Base-by-base conservation (phyloP, 2,888 invertebrate genomes). In the Proisotoma minuta region DNA sequence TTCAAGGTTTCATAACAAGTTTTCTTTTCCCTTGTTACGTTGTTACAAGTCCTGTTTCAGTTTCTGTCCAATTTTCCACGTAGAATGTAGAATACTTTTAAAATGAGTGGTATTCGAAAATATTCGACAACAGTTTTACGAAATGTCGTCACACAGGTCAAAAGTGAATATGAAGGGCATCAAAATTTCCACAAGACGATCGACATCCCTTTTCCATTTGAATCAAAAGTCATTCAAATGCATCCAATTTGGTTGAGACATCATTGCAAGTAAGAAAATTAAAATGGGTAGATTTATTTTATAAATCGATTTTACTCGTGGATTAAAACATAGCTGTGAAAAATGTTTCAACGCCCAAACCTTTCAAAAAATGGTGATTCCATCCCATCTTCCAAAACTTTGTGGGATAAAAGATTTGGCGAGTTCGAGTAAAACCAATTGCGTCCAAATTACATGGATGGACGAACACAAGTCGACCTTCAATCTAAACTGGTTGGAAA, bases 211-310 rank as follows among this genome's bases (percentile, higher is more conserved):
- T 20, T 23, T 5, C 49, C 49, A 20, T 22, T 12, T 15, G 12
- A 15, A 5, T 20, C 51, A 24, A 51, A 26, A 26, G 3, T 18
- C 28, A 3, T 64, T 2, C 28, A 52, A n/a, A 79, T 80, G 69
- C 80, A 81, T 74, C 79, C 79, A 60, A 77, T 79, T 69, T 85
- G 84, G 84, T 78, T 85, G 12, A 77, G 84, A 63, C 84, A 85
- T 74, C 81, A 85, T 73, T 85, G 85, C 79, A 81, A 82, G 80
- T 84, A 72, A 65, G 65, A 53, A 43, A 15, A 57, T 12, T 43
- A 50, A 24, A 3, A 47, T 27, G 27, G 23, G 1, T 18, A 57
- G 23, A 26, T 39, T 26, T 20, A 54, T 24, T 43, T 60, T 59
- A 57, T 47, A 59, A 64, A 74, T 29, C 28, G 5, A 53, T n/a